Conservation (phyloP, 1,140 invertebrate species). For the Aphis gossypii region DNA sequence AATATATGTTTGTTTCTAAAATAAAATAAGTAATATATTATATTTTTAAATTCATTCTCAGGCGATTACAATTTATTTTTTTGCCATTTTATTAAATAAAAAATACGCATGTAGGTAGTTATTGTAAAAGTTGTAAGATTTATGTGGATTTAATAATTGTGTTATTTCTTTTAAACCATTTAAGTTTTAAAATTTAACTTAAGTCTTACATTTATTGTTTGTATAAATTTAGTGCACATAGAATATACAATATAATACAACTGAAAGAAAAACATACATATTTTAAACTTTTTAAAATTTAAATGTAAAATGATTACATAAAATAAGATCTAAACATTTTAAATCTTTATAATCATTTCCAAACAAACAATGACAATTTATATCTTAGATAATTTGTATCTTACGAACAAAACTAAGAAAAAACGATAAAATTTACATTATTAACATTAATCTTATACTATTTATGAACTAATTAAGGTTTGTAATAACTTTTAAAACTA, state of each 20-base stretch:
- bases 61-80: too few species aligned
- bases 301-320: neutral
- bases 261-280: neutral
- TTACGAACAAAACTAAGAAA: neutral
- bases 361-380: neutral
- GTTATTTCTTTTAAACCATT: neutral
- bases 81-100: too few species aligned
- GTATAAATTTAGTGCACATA: neutral
- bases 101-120: too few species aligned
- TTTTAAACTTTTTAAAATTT: neutral
- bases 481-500: neutral
- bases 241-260: neutral
- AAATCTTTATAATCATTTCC: neutral
- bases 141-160: neutral
- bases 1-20: too few species aligned
- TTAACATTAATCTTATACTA: neutral
- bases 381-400: neutral
- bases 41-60: too few species aligned
- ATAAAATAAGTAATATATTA: too few species aligned
- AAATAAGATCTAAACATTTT: neutral
- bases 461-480: neutral
- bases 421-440: neutral
- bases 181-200: neutral
- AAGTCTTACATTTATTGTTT: neutral
- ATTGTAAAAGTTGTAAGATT: too few species aligned